phyloP scores from a whole-genome alignment of 2,113 vertebrate genomes.

The Pleuronectes platessa region DNA sequence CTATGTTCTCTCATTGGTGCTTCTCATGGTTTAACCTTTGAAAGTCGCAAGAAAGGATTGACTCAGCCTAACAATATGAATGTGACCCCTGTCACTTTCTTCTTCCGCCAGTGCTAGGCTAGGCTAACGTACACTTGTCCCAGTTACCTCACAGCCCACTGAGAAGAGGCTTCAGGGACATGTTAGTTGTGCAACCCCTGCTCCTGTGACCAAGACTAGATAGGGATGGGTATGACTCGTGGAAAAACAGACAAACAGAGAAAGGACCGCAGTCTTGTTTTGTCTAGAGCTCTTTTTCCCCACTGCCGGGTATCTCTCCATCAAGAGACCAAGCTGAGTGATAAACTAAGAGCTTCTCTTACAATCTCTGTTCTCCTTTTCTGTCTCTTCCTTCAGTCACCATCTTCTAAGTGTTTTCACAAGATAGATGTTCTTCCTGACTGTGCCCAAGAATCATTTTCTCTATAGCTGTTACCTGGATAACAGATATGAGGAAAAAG shows the following conservation, averaged over 20 bases:
- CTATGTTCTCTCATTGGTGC: background rate
- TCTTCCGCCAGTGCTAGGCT: background rate
- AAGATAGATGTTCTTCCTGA: conserved; percentile 6
- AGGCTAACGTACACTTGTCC: conserved; percentile 24
- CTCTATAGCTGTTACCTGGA: background rate
- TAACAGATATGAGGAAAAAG: conserved; percentile 14
- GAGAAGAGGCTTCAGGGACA: conserved; percentile 18
- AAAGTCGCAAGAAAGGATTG: too few species aligned
- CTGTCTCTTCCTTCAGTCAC: background rate
- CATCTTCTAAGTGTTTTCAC: conserved; percentile 30
- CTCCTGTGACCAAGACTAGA: conserved; percentile 59
- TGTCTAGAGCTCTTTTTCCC: conserved; percentile 74
- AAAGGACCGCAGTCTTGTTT: conserved; percentile 71
- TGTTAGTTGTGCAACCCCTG: conserved; percentile 34
- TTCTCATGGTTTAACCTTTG: conserved; percentile 14
- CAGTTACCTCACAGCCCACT: conserved; percentile 21
- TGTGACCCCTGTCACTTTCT: conserved; percentile 25
- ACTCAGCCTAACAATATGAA: conserved; percentile 26
- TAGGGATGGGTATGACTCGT: conserved; percentile 54
- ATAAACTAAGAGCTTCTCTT: conserved; percentile 70
- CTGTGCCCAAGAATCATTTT: background rate
- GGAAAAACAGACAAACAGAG: conserved; percentile 19
- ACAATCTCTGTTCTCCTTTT: conserved; percentile 34
- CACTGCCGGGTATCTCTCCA: conserved; percentile 71
- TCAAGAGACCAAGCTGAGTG: conserved; percentile 69